Evolutionary conservation across 2,113 vertebrate species (phyloP), one percentile per base, ranked within the genome.

Genomic region (Crotalus tigris): DNA sequence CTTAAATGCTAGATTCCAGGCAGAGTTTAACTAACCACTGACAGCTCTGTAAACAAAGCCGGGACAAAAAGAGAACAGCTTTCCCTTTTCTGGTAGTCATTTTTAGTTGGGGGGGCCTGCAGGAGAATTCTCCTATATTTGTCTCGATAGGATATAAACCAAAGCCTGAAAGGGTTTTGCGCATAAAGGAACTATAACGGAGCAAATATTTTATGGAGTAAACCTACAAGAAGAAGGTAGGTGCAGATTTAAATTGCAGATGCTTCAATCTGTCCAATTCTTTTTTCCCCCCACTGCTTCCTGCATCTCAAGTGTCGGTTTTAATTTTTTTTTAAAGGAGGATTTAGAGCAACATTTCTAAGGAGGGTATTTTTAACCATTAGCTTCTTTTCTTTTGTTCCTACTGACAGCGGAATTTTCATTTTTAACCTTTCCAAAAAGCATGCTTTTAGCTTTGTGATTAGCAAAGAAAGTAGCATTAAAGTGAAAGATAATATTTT

Each of bases 1-100:
- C 97, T 97, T 97, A 97, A 98, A 98, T 97, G 97, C 97, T 97
- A 98, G 97, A 98, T 98, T 98, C 98, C 98, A 98, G 97, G 97
- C 98, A 95, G 97, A 97, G 97, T 98, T 98, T 98, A 98, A 97
- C 97, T 98, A 98, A 98, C 97, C 97, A 98, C 97, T 98, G 98
- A 98, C 97, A 98, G 98, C 97, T 98, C 97, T 98, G 97, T 98
- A 98, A 98, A 98, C 98, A 98, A 96, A 97, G 96, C 96, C 93
- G 96, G 97, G 92, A 97, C 97, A 97, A 96, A 98, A 97, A 97
- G 98, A 97, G 97, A 96, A 95, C 96, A 94, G 96, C 97, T 98
- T 98, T 98, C 97, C 98, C 97, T 98, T 98, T 98, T 97, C 97
- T 97, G 97, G 97, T 97, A 98, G 98, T 98, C 97, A 97, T 97